Conservation (phyloP, 2,888 invertebrate genomes). For the Watsonalla cultraria region DNA sequence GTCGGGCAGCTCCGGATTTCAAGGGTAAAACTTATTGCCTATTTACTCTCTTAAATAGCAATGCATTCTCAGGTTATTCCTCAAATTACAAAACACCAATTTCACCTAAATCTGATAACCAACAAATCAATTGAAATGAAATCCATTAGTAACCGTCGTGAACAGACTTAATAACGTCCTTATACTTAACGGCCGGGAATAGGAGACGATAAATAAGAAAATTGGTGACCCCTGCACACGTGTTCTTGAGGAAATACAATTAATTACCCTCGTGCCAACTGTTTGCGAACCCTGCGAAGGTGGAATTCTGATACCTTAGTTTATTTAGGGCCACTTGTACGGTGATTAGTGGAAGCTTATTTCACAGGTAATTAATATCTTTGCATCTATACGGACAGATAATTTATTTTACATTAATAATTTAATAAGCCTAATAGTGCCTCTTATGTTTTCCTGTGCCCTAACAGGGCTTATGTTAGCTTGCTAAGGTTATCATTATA, state of each 20-base stretch:
- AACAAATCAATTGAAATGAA: constrained; percentile 28
- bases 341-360: background rate
- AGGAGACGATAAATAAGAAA: constrained; percentile 65
- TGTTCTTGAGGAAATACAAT: constrained; percentile 44
- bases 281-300: constrained; percentile 28
- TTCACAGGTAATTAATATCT: background rate
- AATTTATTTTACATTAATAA: too few species aligned
- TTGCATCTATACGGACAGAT: background rate
- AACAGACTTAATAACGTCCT: constrained; percentile 47
- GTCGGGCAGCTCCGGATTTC: too few species aligned
- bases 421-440: too few species aligned
- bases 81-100: too few species aligned
- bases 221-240: constrained; percentile 51
- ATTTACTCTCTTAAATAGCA: too few species aligned
- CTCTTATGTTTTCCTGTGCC: too few species aligned
- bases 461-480: too few species aligned
- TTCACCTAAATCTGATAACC: background rate
- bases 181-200: constrained; percentile 54
- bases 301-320: constrained; percentile 25
- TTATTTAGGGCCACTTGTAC: background rate
- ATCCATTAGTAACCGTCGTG: constrained; percentile 41
- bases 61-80: too few species aligned
- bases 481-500: too few species aligned
- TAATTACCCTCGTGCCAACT: constrained; percentile 41
- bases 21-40: too few species aligned